Evolutionary conservation across 2,113 vertebrate genomes (phyloP).

Genomic region (Romanogobio albipinnatus): DNA sequence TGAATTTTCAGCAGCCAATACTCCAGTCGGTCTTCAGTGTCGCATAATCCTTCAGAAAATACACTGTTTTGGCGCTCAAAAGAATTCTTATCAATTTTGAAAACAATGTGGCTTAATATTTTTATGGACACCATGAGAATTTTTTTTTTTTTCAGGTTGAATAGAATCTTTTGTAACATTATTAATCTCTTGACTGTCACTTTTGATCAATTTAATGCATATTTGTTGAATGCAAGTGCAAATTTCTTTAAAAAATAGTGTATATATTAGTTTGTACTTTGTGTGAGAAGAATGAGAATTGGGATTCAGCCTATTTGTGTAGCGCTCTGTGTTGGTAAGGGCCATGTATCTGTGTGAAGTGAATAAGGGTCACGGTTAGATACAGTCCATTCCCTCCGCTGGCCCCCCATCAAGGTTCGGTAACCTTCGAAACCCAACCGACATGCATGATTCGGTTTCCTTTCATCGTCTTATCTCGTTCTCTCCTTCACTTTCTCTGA

Average conservation of each 20-base stretch:
- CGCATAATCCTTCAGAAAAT: neutral
- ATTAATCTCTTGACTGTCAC: neutral
- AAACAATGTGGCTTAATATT: too few relatives aligned
- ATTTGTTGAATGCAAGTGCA: neutral
- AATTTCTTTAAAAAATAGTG: neutral
- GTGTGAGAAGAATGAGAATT: neutral
- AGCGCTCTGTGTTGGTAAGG: neutral
- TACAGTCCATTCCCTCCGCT: neutral
- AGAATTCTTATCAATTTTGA: neutral
- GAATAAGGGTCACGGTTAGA: conserved; percentile 16
- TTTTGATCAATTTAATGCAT: neutral
- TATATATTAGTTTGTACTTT: neutral
- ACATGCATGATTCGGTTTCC: conserved; percentile 27
- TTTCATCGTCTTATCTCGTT: conserved; percentile 3
- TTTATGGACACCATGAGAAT: too few relatives aligned
- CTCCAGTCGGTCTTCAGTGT: neutral
- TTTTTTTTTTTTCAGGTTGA: neutral
- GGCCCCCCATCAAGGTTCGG: neutral
- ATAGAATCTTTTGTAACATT: neutral
- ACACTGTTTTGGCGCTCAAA: neutral
- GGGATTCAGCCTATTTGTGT: neutral
- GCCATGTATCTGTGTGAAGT: neutral
- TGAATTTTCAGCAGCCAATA: neutral
- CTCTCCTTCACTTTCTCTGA: neutral
- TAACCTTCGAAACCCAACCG: conserved; percentile 14